Evolutionary conservation across 1,140 invertebrate genomes (phyloP).

Genomic region (Cephus cinctus): DNA sequence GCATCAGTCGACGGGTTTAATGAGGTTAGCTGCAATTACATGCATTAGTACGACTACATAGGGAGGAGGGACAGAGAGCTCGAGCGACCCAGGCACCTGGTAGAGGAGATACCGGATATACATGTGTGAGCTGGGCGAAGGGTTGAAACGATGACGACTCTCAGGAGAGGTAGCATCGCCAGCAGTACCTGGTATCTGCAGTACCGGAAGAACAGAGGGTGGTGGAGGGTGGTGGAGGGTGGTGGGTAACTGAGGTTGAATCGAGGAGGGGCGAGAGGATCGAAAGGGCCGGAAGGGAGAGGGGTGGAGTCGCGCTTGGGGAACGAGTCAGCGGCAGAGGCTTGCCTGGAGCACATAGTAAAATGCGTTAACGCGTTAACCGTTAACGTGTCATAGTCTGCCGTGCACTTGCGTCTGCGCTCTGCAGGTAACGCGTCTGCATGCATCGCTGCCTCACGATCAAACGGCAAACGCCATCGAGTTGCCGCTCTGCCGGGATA

Average conservation of each 20-base stretch:
- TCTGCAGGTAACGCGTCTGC: constrained; percentile 15
- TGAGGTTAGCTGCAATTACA: constrained; percentile 55
- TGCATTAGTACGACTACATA: constrained; percentile 49
- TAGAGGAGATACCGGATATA: background rate
- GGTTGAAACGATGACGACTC: background rate
- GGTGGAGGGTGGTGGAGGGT: constrained; percentile 22
- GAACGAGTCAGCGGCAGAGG: constrained; percentile 8
- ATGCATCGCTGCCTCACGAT: constrained; percentile 39
- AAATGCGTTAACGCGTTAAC: constrained; percentile 32
- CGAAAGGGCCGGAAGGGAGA: constrained; percentile 12
- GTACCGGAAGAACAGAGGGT: constrained; percentile 25
- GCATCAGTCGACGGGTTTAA: constrained; percentile 51
- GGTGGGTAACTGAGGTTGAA: too few species aligned
- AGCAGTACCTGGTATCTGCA: background rate
- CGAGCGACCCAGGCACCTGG: too few species aligned
- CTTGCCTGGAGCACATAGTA: constrained; percentile 3
- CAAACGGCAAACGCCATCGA: constrained; percentile 39
- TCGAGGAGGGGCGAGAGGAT: constrained; percentile 10
- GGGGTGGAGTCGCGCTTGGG: background rate
- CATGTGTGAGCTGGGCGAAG: background rate
- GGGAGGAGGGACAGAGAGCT: background rate
- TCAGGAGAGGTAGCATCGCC: constrained; percentile 9
- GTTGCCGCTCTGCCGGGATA: constrained; percentile 33
- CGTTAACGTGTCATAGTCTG: constrained; percentile 13
- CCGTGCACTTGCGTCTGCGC: background rate